phyloP scores from a whole-genome alignment of 1,140 invertebrate genomes.

The Cepaea nemoralis region DNA sequence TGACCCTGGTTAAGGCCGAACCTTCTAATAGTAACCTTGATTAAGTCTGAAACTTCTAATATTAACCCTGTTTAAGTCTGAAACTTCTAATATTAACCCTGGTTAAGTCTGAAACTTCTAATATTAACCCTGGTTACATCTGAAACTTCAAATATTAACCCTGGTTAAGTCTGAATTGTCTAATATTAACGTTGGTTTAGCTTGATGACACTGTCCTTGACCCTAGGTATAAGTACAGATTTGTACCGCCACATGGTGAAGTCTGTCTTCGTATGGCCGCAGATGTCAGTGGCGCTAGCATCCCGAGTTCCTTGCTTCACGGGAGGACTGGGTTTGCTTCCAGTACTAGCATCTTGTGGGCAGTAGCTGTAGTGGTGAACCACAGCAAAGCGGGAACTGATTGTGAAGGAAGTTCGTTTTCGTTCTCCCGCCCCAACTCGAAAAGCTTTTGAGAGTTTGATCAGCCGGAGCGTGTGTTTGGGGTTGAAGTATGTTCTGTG shows the following conservation, averaged over 20 bases:
- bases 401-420: constrained; percentile 3
- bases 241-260: constrained; percentile 34
- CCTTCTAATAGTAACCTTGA: too few species aligned
- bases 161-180: too few species aligned
- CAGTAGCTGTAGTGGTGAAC: constrained; percentile 39
- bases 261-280: constrained; percentile 13
- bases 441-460: not conserved
- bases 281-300: not conserved
- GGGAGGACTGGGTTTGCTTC: not conserved
- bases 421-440: constrained; percentile 29
- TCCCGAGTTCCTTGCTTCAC: not conserved
- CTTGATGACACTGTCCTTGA: not conserved
- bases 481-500: constrained; percentile 32
- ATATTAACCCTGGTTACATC: too few species aligned
- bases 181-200: too few species aligned
- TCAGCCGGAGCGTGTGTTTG: constrained; percentile 33
- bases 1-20: too few species aligned
- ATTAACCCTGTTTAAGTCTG: too few species aligned
- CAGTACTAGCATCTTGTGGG: not conserved
- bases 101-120: too few species aligned
- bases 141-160: too few species aligned
- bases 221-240: not conserved
- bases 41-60: too few species aligned
- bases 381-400: constrained; percentile 19
- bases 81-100: too few species aligned